Evolutionary conservation across 2,888 invertebrate species (phyloP), one percentile per base, ranked within the genome.

Genomic region (Anorthoa munda): DNA sequence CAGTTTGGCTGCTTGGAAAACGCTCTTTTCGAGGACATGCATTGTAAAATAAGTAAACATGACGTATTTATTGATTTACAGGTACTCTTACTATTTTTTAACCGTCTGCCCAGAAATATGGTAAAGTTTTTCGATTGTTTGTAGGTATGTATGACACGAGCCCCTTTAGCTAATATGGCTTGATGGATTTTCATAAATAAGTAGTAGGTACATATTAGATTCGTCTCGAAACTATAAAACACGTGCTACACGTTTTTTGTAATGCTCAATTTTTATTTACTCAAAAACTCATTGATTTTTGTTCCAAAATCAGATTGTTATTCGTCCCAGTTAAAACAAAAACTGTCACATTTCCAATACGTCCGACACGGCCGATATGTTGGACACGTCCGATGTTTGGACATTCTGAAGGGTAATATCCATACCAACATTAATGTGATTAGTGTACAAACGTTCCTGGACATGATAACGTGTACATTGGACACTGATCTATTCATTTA

Each of bases 401-500:
- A 48, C 15, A 77, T 39, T 59, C 9, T 18, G 39, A 39, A 46
- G 58, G 23, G n/a, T 45, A 53, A 26, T 59, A 21, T 50, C 7
- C 23, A 60, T 21, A 48, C 18, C 46, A 5, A 58, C 18, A 58
- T 48, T 66, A 58, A 66, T 56, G 11, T 39, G 23, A 26, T 66
- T 58, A 66, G 55, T 48, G 60, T 21, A 15, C 61, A 53, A 58
- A 66, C 50, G 51, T 66, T 50, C 4, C 55, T 48, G 18, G 23
- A 39, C 51, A 50, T 67, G 18, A 46, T 50, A 23, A 66, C 53
- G 12, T 51, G 39, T 39, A 66, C 39, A 45, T 26, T 51, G 39
- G n/a, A 66, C 39, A 45, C 45, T 46, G 50, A 66, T 76, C 23
- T 77, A 21, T 58, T 63, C 2, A 58, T 67, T 53, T 23, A 45